These are phyloP conservation scores for Muscidifurax raptorellus DNA, from an alignment of 1,140 invertebrate species.

Conservation along the genomic window DNA sequence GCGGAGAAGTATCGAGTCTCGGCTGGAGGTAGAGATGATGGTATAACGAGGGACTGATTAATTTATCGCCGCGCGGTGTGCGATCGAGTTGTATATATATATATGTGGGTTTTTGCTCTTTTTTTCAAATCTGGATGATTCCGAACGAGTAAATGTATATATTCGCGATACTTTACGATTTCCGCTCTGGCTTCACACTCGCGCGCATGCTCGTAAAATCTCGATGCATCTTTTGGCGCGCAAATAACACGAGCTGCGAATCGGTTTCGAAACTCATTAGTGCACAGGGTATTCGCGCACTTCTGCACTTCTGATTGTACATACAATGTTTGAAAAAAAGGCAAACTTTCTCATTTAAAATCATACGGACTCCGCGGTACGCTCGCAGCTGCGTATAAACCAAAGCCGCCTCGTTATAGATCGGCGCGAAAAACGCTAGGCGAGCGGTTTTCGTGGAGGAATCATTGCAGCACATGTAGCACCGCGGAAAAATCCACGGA, in stretches of 20 bases:
- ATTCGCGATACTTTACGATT: not conserved
- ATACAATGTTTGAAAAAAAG: not conserved
- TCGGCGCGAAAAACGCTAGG: not conserved
- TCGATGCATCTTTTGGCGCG: no score
- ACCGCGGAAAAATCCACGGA: conserved; percentile 15
- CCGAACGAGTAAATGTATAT: not conserved
- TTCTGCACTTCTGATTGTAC: not conserved
- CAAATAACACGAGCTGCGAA: not conserved
- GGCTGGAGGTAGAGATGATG: not conserved
- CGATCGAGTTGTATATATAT: not conserved
- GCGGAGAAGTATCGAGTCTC: not conserved
- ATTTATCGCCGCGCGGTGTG: conserved; percentile 1
- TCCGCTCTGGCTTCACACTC: not conserved
- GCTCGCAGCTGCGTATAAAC: no score
- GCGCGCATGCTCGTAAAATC: not conserved
- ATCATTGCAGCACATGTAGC: not conserved
- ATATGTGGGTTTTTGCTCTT: not conserved
- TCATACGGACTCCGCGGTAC: no score
- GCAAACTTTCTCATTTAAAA: not conserved
- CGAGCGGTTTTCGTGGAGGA: not conserved
- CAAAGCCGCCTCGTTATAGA: not conserved
- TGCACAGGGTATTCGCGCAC: not conserved
- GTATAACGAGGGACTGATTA: conserved; percentile 22
- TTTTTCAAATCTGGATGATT: conserved; percentile 1
- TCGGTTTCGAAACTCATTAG: not conserved